Evolutionary conservation across 92 coral and sea anemone genomes (phyloP).

Genomic region (Desmophyllum pertusum): DNA sequence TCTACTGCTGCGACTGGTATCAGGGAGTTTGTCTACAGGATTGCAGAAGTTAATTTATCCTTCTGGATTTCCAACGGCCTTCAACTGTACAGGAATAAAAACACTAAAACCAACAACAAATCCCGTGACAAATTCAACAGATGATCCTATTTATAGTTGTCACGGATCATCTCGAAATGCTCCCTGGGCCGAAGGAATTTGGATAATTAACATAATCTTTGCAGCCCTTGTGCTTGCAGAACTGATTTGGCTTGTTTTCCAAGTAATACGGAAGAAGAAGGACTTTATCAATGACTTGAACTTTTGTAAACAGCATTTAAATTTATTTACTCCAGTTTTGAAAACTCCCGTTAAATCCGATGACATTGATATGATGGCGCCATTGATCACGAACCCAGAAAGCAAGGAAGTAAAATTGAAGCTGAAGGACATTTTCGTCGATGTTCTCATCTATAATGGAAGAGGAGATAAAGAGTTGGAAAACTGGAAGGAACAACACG

Average conservation of each 20-base stretch:
- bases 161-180: conserved; percentile 25
- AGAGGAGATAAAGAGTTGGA: conserved; percentile 27
- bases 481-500: conserved; percentile 28
- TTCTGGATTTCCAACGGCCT: conserved; percentile 29
- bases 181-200: conserved; percentile 24
- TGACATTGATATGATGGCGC: too few species aligned
- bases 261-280: neutral
- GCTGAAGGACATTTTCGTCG: conserved; percentile 42
- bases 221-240: conserved; percentile 25
- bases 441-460: conserved; percentile 48
- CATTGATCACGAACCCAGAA: conserved; percentile 26
- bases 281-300: conserved; percentile 31
- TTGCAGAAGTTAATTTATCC: conserved; percentile 35
- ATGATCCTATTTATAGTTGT: conserved; percentile 18
- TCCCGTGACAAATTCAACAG: neutral
- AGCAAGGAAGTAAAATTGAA: neutral
- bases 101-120: neutral
- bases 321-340: too few species aligned
- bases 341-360: too few species aligned
- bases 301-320: conserved; percentile 32
- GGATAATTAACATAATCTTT: conserved; percentile 12
- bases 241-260: neutral
- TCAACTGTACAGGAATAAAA: conserved; percentile 12
- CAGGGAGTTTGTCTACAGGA: conserved; percentile 27
- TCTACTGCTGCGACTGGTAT: conserved; percentile 26